phyloP scores from a whole-genome alignment of 1,140 invertebrate species.

The Cotesia vestalis region DNA sequence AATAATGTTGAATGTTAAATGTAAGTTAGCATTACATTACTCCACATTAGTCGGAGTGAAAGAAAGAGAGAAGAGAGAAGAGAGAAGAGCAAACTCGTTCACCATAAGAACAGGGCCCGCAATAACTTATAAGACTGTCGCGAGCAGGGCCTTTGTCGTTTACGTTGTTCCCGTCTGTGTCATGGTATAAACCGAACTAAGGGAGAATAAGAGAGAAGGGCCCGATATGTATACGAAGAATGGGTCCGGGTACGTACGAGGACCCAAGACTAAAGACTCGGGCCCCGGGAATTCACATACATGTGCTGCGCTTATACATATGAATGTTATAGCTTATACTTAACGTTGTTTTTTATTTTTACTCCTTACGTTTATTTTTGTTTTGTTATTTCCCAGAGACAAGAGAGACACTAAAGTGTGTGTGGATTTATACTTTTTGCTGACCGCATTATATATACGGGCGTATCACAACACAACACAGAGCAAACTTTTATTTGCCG shows the following conservation, averaged over 20 bases:
- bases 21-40: background rate
- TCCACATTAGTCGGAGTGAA: background rate
- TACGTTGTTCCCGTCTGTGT: conserved; percentile 26
- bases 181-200: too few relatives aligned
- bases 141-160: conserved; percentile 39
- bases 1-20: too few relatives aligned
- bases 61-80: background rate
- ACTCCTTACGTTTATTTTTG: too few relatives aligned
- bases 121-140: conserved; percentile 45
- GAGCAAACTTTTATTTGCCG: conserved; percentile 1
- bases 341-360: too few relatives aligned
- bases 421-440: background rate
- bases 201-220: too few relatives aligned
- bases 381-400: conserved; percentile 10
- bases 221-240: too few relatives aligned
- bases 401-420: background rate
- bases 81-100: conserved; percentile 27
- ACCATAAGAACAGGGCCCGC: conserved; percentile 32
- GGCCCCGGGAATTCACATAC: conserved; percentile 15
- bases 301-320: too few relatives aligned
- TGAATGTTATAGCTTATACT: too few relatives aligned
- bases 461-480: conserved; percentile 34
- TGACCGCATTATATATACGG: conserved; percentile 23
- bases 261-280: background rate
- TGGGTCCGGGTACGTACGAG: conserved; percentile 6